A percentile compares a stretch with the other conserved stretches of the same genome.
Evolutionary conservation across 2,888 invertebrate genomes (phyloP).

Genomic region (Elysia crispata): DNA sequence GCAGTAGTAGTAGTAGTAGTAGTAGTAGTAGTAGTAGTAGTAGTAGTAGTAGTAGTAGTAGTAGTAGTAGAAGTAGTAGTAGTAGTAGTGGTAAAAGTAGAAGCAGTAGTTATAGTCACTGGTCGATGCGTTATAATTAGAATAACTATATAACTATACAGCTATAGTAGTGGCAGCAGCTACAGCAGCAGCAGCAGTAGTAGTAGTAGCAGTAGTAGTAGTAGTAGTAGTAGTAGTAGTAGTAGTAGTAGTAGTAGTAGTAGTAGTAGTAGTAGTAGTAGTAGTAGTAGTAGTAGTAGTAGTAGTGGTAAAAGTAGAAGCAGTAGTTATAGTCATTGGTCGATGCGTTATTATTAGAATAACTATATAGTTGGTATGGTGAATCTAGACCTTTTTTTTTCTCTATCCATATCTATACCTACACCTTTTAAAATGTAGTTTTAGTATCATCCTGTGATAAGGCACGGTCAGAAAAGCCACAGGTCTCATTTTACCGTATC

Average conservation of each 20-base stretch:
- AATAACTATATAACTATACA: too few species aligned
- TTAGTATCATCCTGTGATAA: too few species aligned
- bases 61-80: conserved; percentile 10
- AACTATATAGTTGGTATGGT: too few species aligned
- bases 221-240: conserved; percentile 31
- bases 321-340: background rate
- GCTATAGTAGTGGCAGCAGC: background rate
- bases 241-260: background rate
- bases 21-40: conserved; percentile 32
- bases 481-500: too few species aligned
- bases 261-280: conserved; percentile 12
- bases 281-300: conserved; percentile 18
- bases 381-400: too few species aligned
- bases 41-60: background rate
- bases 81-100: too few species aligned
- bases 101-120: too few species aligned
- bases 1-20: conserved; percentile 25
- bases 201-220: conserved; percentile 24
- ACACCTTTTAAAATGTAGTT: too few species aligned
- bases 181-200: conserved; percentile 31
- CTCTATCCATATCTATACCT: too few species aligned
- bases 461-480: too few species aligned
- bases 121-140: too few species aligned
- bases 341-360: too few species aligned
- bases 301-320: background rate